Percentiles rank a stretch among this genome's conserved stretches.
phyloP scores from a whole-genome alignment of 2,888 invertebrate species.

The Brenthis daphne region DNA sequence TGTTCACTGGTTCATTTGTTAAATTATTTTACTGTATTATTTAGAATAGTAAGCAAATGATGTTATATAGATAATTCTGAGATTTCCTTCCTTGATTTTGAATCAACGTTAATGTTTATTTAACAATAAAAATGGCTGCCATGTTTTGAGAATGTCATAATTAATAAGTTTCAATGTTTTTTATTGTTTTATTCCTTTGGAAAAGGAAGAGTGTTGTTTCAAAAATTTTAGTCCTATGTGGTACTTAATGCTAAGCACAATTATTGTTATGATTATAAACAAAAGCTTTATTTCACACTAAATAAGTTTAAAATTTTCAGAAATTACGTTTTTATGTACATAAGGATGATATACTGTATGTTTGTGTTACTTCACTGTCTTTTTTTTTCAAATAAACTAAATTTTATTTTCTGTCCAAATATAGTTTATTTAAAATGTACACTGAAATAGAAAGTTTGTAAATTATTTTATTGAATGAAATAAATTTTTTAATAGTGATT shows the following conservation, averaged over 20 bases:
- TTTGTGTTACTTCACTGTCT: neutral
- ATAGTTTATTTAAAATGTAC: too few relatives aligned
- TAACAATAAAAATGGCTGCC: neutral
- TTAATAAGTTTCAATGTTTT: neutral
- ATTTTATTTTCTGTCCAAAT: neutral
- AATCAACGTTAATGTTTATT: slow-evolving; percentile 7
- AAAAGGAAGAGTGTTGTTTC: slow-evolving; percentile 23
- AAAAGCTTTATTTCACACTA: neutral
- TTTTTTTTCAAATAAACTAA: slow-evolving; percentile 1
- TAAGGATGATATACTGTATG: slow-evolving; percentile 1
- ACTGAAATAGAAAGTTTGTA: slow-evolving; percentile 3
- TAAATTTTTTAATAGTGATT: neutral
- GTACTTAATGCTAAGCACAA: slow-evolving; percentile 51
- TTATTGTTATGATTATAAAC: slow-evolving; percentile 29
- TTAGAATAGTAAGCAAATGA: slow-evolving; percentile 31
- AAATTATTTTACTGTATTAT: slow-evolving; percentile 30
- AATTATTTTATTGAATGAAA: slow-evolving; percentile 6
- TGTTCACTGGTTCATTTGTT: slow-evolving; percentile 8
- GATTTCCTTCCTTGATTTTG: slow-evolving; percentile 8
- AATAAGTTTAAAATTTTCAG: too few relatives aligned
- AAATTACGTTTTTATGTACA: neutral
- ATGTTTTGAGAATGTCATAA: neutral
- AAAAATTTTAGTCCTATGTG: slow-evolving; percentile 14
- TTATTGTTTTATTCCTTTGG: slow-evolving; percentile 27
- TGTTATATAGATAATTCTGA: slow-evolving; percentile 22